Evolutionary conservation across 2,888 invertebrate genomes (phyloP), one percentile per base, ranked within the genome.

Genomic region (Cryptocephalus moraei): DNA sequence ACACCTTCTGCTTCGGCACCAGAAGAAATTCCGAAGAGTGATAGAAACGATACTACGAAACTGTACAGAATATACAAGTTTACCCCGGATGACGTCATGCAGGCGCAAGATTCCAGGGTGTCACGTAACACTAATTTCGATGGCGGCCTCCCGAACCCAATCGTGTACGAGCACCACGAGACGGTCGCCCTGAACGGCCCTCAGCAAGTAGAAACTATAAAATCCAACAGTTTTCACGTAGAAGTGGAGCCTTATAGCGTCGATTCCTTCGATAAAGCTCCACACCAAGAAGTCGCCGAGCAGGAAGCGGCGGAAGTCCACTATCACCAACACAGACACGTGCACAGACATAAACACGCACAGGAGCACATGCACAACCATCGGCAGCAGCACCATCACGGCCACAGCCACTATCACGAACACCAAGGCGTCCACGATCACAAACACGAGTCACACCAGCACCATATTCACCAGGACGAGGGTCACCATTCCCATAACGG

Each of bases 321-420:
- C 48, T 62, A 64, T 41, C 64, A 65, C 47, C 57, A 60, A 44
- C 65, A 65, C 47, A 62, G 64, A 45, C 65, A 65, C 46, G 55
- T 63, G 40, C 65, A 65, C 48, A 53, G 57, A n/a, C 65, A 65
- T 47, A 53, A 61, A 13, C 64, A 65, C 49, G 56, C 57, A 39
- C 59, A 62, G 40, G 59, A 60, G 9, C 63, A 63, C 43, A 53
- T 56, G 22, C 62, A 63, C 47, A 41, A 58, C 13, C 57, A 60
- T 40, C 38, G 53, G 9, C 50, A 55, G 11, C 50, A 59, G 8
- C 60, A 60, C 46, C 50, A 51, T 10, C 49, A 48, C 31, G 54
- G 57, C 31, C 59, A 60, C 45, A 45, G 56, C 1, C 56, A 58
- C 31, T 41, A 52, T 4, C 59, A 61, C 43, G 44, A 43, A 11